These are phyloP conservation scores for Gopherus flavomarginatus DNA, from an alignment of 2,113 vertebrate species.

Conservation along the genomic window DNA sequence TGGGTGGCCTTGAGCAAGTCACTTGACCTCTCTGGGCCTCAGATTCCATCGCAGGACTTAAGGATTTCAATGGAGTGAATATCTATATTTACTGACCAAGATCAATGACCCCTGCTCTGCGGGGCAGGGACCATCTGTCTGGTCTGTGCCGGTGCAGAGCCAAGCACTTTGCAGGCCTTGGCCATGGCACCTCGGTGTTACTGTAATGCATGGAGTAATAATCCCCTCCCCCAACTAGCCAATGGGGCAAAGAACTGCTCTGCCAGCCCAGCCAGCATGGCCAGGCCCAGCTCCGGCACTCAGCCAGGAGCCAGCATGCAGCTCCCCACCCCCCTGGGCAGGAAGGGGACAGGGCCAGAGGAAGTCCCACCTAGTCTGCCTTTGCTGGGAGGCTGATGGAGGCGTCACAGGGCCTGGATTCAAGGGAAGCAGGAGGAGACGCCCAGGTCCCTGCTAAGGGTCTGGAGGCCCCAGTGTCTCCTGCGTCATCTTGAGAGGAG, in stretches of 20 bases:
- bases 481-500: neutral
- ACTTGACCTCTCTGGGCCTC: neutral
- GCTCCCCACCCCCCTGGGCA: neutral
- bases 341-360: neutral
- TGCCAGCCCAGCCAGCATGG: neutral
- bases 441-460: neutral
- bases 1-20: neutral
- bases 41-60: neutral
- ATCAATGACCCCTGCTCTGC: neutral
- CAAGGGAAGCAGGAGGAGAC: neutral
- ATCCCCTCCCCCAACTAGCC: neutral
- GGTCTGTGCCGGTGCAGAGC: neutral
- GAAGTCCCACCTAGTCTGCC: neutral
- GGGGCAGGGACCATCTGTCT: too few species aligned
- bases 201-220: too few species aligned
- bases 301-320: neutral
- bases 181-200: too few species aligned
- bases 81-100: too few species aligned
- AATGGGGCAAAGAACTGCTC: too few species aligned
- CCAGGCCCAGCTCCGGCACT: neutral
- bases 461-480: neutral
- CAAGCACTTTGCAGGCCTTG: neutral
- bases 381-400: neutral
- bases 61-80: too few species aligned
- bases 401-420: neutral